phyloP scores from a whole-genome alignment of 1,140 invertebrate species.

The Diprion similis region DNA sequence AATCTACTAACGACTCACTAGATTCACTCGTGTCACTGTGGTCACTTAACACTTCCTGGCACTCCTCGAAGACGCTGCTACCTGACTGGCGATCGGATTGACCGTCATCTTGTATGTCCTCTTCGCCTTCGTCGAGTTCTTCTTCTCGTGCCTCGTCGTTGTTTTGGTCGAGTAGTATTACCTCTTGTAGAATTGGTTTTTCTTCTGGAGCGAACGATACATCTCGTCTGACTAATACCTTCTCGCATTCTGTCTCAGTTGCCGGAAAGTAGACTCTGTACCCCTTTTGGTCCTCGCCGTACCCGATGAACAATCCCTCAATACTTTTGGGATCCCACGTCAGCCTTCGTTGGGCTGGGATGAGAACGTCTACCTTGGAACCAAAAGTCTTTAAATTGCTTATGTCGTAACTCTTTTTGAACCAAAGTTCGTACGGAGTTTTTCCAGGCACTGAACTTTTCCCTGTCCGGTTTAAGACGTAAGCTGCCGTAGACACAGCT shows the following conservation, averaged over 20 bases:
- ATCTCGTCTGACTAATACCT: too few relatives aligned
- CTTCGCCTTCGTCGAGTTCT: too few relatives aligned
- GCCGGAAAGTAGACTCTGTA: constrained; percentile 11
- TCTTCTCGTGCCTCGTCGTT: too few relatives aligned
- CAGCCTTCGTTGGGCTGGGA: constrained; percentile 35
- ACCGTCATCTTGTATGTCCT: too few relatives aligned
- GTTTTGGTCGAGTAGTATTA: too few relatives aligned
- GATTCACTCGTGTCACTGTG: too few relatives aligned
- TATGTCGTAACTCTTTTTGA: neutral
- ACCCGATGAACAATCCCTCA: constrained; percentile 38
- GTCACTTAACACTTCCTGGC: too few relatives aligned
- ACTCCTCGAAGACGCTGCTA: too few relatives aligned
- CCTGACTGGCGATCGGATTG: too few relatives aligned
- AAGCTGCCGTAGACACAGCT: neutral
- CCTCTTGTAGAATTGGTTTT: too few relatives aligned
- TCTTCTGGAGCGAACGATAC: too few relatives aligned
- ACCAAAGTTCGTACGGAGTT: constrained; percentile 34
- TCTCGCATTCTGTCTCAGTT: neutral
- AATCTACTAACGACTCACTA: too few relatives aligned
- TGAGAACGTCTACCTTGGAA: constrained; percentile 30
- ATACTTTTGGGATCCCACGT: constrained; percentile 37
- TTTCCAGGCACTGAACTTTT: constrained; percentile 30
- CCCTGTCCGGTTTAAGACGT: constrained; percentile 46
- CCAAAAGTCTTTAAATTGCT: constrained; percentile 28
- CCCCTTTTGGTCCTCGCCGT: constrained; percentile 15